Percentiles rank a stretch among this genome's conserved stretches.
These are phyloP conservation scores for Xylocampa areola DNA, from an alignment of 2,888 invertebrate species.

Conservation along the genomic window DNA sequence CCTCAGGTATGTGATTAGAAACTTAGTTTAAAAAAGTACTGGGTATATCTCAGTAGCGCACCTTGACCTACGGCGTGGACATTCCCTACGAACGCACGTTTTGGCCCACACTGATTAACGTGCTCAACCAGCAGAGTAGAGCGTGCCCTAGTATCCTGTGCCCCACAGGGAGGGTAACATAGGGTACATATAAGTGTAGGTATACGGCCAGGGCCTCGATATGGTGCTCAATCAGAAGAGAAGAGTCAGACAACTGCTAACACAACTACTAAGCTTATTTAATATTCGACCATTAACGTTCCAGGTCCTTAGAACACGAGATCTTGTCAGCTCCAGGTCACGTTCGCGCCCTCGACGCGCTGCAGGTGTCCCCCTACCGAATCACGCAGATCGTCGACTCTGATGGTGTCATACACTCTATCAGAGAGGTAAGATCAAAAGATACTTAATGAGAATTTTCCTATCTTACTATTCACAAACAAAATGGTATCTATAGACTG, in stretches of 20 bases:
- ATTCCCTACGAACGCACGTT: constrained; percentile 87
- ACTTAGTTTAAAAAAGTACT: too few species aligned
- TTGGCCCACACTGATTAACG: constrained; percentile 84
- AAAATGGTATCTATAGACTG: too few species aligned
- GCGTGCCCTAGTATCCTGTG: too few species aligned
- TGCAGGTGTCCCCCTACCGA: constrained; percentile 92
- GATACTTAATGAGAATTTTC: too few species aligned
- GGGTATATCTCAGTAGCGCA: too few species aligned
- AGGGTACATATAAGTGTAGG: too few species aligned
- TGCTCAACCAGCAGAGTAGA: constrained; percentile 90
- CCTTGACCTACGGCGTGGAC: constrained; percentile 90
- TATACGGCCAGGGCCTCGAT: too few species aligned
- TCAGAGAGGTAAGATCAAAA: constrained; percentile 91
- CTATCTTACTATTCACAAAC: too few species aligned
- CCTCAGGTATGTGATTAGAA: constrained; percentile 77
- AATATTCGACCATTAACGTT: constrained; percentile 38
- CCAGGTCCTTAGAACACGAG: constrained; percentile 91
- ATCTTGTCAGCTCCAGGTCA: constrained; percentile 85
- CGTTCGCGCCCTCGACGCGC: constrained; percentile 86
- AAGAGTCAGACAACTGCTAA: too few species aligned
- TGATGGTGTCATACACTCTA: constrained; percentile 92
- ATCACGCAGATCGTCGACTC: constrained; percentile 93
- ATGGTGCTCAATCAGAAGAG: too few species aligned
- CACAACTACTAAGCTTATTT: too few species aligned
- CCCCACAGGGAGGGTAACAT: too few species aligned